phyloP scores from a whole-genome alignment of 2,888 invertebrate species.

The Odiellus spinosus region DNA sequence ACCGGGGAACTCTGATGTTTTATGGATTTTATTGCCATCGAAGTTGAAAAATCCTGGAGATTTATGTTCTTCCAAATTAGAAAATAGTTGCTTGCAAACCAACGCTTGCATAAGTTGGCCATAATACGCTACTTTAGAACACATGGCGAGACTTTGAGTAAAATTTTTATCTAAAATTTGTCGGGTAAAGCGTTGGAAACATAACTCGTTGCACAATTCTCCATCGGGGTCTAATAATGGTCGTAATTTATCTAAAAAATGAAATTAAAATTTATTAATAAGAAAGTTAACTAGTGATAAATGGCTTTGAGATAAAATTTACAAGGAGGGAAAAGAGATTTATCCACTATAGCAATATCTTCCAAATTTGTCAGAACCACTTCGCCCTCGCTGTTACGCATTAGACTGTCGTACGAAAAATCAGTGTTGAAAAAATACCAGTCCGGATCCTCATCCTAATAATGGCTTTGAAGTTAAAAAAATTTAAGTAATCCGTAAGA shows the following conservation, averaged over 20 bases:
- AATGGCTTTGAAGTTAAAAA: neutral
- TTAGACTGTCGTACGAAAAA: slow-evolving; percentile 17
- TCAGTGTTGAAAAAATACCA: slow-evolving; percentile 19
- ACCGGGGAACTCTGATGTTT: slow-evolving; percentile 13
- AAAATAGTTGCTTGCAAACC: slow-evolving; percentile 18
- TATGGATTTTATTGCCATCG: slow-evolving; percentile 15
- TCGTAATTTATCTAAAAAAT: neutral
- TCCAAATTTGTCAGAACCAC: slow-evolving; percentile 17
- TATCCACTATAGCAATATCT: slow-evolving; percentile 17
- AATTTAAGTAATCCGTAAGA: too few species aligned
- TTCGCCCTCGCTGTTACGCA: slow-evolving; percentile 18
- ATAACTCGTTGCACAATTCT: slow-evolving; percentile 16
- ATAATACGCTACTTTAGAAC: slow-evolving; percentile 14
- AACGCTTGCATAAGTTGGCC: slow-evolving; percentile 18
- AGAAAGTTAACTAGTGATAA: neutral
- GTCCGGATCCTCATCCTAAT: slow-evolving; percentile 19
- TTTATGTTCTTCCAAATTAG: slow-evolving; percentile 17
- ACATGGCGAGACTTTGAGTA: neutral
- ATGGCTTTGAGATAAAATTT: neutral
- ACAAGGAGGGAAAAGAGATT: slow-evolving; percentile 13
- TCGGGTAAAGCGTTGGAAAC: slow-evolving; percentile 14
- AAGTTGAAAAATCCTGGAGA: slow-evolving; percentile 16
- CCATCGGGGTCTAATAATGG: too few species aligned
- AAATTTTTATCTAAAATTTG: slow-evolving; percentile 9
- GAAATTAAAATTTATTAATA: neutral